Base-by-base conservation (phyloP, 2,888 invertebrate genomes). In the Archips crataeganus region DNA sequence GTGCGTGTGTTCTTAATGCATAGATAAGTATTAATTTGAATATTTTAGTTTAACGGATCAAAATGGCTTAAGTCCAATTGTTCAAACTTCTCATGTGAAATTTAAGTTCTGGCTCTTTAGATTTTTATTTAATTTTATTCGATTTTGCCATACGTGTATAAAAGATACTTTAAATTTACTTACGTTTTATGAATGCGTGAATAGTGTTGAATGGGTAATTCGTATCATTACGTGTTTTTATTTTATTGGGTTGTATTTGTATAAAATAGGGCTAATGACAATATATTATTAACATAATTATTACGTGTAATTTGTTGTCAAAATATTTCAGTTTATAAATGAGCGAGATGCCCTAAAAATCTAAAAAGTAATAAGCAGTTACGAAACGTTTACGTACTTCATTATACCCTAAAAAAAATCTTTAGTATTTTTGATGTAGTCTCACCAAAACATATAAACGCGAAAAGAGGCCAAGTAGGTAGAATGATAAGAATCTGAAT, bases 11-110 rank as follows among this genome's bases (percentile, higher is more conserved):
- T 63, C 49, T 47, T 63, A 47, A 61, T 72, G 15, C 63, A 59
- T 49, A 64, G 57, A 63, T 63, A 62, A 57, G 61, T 57, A 62
- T 54, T 23, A 49, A 67, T 73, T 59, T 73, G 63, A 73, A 73
- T 73, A 64, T 64, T 57, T 57, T 0, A 11, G 10, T 11, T 32
- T 11, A 51, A 51, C 65, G 60, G 6, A 51, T 0, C 64, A 59
- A 70, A 64, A 13, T 15, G 34, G 34, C 32, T 57, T 57, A 57
- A 32, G 10, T 57, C 32, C 57, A 10, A 32, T 57, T 51, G 11
- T 2, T 11, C 0, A 11, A 10, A n/a, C 36, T 60, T 60, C 32
- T n/a, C n/a, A 60, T 36, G 1, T 39, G 10, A 60, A 60, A 36
- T n/a, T 39, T 23, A 60, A 36, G 1, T 3, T 60, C 13, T 59